These are phyloP conservation scores for Corticium candelabrum DNA, from an alignment of 37 sponge, comb jelly and placozoan genomes.

Conservation along the genomic window DNA sequence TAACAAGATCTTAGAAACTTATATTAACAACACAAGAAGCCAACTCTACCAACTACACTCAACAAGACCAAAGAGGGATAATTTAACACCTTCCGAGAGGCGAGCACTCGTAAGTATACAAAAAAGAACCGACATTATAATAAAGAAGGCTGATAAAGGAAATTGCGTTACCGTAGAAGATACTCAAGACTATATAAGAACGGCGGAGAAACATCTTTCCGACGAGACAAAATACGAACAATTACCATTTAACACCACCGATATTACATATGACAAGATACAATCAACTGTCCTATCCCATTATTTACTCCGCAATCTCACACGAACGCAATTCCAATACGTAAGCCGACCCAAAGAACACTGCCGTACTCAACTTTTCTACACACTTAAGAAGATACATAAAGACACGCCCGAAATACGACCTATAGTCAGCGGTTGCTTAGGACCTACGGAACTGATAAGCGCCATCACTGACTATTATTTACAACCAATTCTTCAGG, in stretches of 20 bases:
- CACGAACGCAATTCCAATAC: neutral
- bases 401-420: neutral
- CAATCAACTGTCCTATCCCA: neutral
- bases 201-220: neutral
- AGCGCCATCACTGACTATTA: neutral
- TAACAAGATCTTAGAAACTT: too few species aligned
- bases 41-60: too few species aligned
- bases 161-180: neutral
- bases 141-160: neutral
- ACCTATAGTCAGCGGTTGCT: neutral
- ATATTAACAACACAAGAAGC: too few species aligned
- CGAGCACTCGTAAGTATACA: neutral
- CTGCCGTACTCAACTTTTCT: neutral
- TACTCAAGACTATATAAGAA: neutral
- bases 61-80: too few species aligned
- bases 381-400: neutral
- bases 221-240: neutral
- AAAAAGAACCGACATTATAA: neutral
- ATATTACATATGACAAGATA: neutral
- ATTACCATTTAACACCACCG: neutral
- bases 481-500: neutral
- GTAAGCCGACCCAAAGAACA: neutral
- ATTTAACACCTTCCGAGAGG: neutral
- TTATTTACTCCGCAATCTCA: neutral
- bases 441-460: neutral